Evolutionary conservation across 1,140 invertebrate genomes (phyloP).

Genomic region (Zaprionus taronus): DNA sequence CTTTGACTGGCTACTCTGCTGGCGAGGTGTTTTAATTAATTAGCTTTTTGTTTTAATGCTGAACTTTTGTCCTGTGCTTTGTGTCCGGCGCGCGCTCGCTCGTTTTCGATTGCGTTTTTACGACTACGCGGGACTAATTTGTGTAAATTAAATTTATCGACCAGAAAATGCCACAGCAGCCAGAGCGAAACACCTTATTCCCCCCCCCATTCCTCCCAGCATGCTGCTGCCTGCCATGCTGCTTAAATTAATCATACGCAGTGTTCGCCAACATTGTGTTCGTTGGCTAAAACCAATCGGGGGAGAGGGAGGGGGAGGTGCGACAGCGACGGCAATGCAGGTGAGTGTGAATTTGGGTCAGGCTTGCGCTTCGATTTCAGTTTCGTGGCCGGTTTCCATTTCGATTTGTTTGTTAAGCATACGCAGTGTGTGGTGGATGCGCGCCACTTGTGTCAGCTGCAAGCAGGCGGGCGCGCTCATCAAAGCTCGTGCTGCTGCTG

Average conservation of each 20-base stretch:
- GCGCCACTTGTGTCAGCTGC: not conserved
- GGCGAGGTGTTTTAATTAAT: slow-evolving; percentile 80
- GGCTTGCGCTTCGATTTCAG: slow-evolving; percentile 31
- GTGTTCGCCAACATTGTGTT: slow-evolving; percentile 45
- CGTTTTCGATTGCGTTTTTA: slow-evolving; percentile 72
- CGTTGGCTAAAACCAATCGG: slow-evolving; percentile 15
- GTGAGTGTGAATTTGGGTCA: slow-evolving; percentile 37
- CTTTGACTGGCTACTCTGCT: slow-evolving; percentile 16
- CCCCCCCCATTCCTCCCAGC: slow-evolving; percentile 6
- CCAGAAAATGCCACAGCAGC: slow-evolving; percentile 78
- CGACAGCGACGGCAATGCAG: slow-evolving; percentile 11
- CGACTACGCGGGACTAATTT: slow-evolving; percentile 81
- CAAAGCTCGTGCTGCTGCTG: slow-evolving; percentile 25
- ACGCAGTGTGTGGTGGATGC: slow-evolving; percentile 58
- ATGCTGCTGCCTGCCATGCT: slow-evolving; percentile 35
- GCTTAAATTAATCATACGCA: slow-evolving; percentile 82
- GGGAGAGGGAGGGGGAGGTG: no score
- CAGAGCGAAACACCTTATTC: slow-evolving; percentile 30
- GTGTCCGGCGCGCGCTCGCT: slow-evolving; percentile 18
- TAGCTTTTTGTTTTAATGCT: slow-evolving; percentile 79
- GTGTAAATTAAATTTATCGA: slow-evolving; percentile 83
- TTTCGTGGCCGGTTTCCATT: slow-evolving; percentile 47
- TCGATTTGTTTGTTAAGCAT: slow-evolving; percentile 72
- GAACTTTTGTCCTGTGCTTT: slow-evolving; percentile 58
- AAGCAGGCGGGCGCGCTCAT: slow-evolving; percentile 3